Base-by-base conservation (phyloP, 2,113 vertebrate species). In the Nothocercus nigrocapillus region DNA sequence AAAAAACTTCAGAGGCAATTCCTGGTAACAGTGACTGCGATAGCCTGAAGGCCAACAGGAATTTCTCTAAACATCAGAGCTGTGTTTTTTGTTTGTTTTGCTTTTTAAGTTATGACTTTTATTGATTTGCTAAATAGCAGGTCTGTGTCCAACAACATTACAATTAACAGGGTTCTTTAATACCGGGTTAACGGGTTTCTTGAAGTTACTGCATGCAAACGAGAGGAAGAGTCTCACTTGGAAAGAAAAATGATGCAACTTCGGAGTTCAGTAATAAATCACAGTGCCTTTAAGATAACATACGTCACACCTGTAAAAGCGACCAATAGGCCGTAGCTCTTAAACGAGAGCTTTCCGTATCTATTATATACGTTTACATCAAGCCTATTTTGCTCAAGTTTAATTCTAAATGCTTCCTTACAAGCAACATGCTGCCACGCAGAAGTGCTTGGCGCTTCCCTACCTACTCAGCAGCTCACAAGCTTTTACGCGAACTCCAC, bases 1-100 rank as follows among this genome's bases (percentile, higher is more conserved):
- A 54, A 4, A 10, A 36, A 47, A 73, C 1, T 51, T 70, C 32
- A 70, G 2, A 34, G 0, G 0, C 6, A 54, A n/a, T 27, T 59
- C 34, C 38, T 68, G 25, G 51, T 18, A 66, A 36, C 2, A 24
- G 10, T 11, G 69, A 53, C 7, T 36, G 14, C 16, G 49, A 12
- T 1, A 58, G 78, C 58, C 70, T 62, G n/a, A 34, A 49, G 66
- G 1, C 11, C 12, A 30, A 67, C 14, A 84, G 5, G 11, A 63
- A 78, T 4, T 13, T 47, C 56, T 86, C 20, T 30, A 5, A 47
- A 25, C 15, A 69, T 11, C 2, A 30, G 5, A 49, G 49, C 17
- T 58, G 16, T 9, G 16, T 10, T 32, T 54, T 53, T 56, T 56
- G 53, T 15, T 54, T 30, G 22, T 8, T 17, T 30, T 17, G 28